Base-by-base conservation (phyloP, 2,113 vertebrate species). In the Periophthalmodon schlosseri region DNA sequence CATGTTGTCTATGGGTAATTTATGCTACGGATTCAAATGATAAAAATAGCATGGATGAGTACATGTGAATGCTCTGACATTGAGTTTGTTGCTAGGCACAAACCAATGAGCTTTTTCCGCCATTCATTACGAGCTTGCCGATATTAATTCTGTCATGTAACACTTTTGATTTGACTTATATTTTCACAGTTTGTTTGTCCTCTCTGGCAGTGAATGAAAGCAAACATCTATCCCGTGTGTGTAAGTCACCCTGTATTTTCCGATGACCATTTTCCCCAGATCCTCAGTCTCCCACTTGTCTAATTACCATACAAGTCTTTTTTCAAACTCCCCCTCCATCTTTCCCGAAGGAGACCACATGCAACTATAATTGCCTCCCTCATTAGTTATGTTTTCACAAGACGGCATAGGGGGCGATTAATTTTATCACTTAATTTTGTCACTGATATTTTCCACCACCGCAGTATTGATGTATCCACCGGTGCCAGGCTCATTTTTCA, bases 31-130 rank as follows among this genome's bases (percentile, higher is more conserved):
- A 95, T 93, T 94, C 92, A 93, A 94, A 93, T 93, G 94, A 79
- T 93, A 94, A 95, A 96, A 96, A 96, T 90, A 96, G 95, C 96
- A 80, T 18, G 95, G 95, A 94, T 95, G 94, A 95, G 95, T 94
- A 94, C 94, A 65, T 47, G 93, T 95, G 92, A 94, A 96, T 95
- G 95, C 93, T 92, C 94, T 93, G 93, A 95, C 95, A 94, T 94
- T 47, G 67, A 93, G 95, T 95, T 96, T 94, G 95, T 95, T 95
- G 94, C 94, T 93, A 91, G 94, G 93, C 93, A 56, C 94, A 92
- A 93, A 66, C 67, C 58, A 49, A 68, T 20, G 28, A 77, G 75
- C 21, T 58, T 61, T 73, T 61, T 14, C 44, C 61, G 61, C 44
- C 77, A 79, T 90, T 84, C 72, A 73, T 81, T 75, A 85, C 58